phyloP scores from a whole-genome alignment of 2,113 vertebrate species.

The Myrmecobius fasciatus region DNA sequence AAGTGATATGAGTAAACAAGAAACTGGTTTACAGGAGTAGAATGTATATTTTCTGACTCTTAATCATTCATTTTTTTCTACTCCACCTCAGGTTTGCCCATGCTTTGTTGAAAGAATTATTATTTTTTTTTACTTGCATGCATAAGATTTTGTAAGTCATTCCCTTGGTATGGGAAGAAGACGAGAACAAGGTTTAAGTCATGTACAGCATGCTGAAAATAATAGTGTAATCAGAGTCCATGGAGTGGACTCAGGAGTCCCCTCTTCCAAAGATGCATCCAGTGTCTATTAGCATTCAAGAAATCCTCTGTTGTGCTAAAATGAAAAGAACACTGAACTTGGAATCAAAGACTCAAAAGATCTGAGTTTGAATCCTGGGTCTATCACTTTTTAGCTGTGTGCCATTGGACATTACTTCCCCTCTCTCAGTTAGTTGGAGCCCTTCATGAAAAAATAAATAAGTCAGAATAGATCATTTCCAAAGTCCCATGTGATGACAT shows the following conservation, averaged over 20 bases:
- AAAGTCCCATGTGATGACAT: neutral
- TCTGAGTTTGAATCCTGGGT: neutral
- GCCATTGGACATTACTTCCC: neutral
- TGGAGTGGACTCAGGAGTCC: too few species aligned
- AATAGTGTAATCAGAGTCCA: neutral
- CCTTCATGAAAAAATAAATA: neutral
- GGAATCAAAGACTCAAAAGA: neutral
- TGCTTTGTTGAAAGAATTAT: neutral
- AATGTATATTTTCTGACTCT: neutral
- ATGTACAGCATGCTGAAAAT: neutral
- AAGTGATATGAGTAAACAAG: neutral
- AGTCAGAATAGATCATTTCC: neutral
- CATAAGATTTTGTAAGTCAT: neutral
- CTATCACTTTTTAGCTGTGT: neutral
- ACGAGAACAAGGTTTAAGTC: neutral
- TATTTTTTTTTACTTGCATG: neutral
- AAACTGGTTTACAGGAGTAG: neutral
- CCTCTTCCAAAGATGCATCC: neutral
- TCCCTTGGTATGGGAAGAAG: neutral
- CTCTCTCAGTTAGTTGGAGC: neutral
- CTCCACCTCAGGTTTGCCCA: neutral
- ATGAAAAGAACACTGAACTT: neutral
- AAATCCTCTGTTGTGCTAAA: neutral
- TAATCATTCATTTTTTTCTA: neutral
- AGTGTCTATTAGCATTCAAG: neutral